Evolutionary conservation across 2,113 vertebrate species (phyloP).

Genomic region (Nannospalax galili): DNA sequence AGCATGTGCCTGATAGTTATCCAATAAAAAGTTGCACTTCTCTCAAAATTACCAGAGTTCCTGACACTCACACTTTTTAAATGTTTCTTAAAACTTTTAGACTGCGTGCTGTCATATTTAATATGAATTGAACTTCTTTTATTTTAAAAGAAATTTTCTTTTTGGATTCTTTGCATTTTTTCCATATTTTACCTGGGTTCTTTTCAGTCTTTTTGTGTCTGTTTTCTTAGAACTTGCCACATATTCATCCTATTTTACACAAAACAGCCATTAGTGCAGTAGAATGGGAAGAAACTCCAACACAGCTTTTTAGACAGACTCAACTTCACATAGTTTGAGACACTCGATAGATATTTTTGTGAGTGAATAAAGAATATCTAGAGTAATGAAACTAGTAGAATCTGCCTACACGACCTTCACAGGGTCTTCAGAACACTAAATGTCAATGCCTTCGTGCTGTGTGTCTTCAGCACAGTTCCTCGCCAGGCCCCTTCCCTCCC

Average conservation of each 20-base stretch:
- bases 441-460: not conserved
- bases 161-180: not conserved
- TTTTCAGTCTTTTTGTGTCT: not conserved
- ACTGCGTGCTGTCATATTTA: not conserved
- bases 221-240: not conserved
- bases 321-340: not conserved
- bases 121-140: conserved; percentile 29
- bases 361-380: not conserved
- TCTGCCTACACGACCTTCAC: no score
- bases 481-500: accelerated
- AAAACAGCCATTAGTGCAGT: not conserved
- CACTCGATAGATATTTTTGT: not conserved
- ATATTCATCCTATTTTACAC: not conserved
- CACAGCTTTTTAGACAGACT: not conserved
- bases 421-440: not conserved
- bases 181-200: not conserved
- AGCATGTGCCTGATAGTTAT: not conserved
- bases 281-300: not conserved
- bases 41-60: not conserved
- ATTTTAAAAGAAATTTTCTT: conserved; percentile 47
- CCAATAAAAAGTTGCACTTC: not conserved
- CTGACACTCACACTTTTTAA: not conserved
- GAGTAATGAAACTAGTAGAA: not conserved
- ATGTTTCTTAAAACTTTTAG: not conserved
- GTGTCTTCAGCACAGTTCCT: not conserved